phyloP scores from a whole-genome alignment of 2,888 invertebrate species.

The Frankliniella fusca region DNA sequence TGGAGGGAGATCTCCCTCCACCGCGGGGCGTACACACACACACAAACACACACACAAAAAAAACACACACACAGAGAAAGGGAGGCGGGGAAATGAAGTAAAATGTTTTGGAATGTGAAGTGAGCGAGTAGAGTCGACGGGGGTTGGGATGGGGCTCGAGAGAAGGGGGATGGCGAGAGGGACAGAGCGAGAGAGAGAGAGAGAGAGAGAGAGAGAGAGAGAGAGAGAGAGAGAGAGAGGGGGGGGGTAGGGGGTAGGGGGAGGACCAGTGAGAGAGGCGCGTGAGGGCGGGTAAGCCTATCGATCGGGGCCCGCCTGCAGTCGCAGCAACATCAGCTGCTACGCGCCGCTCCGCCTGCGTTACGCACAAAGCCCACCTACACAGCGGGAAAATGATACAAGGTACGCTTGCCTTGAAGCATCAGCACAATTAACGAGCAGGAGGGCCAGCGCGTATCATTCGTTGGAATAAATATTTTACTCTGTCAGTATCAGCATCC shows the following conservation, averaged over 20 bases:
- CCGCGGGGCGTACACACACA: too few species aligned
- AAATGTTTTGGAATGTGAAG: neutral
- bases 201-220: neutral
- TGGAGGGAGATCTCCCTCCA: neutral
- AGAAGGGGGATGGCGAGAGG: too few species aligned
- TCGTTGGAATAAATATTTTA: neutral
- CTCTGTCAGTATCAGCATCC: neutral
- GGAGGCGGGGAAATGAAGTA: neutral
- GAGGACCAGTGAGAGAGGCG: neutral
- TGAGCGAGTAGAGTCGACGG: neutral
- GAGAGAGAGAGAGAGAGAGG: neutral
- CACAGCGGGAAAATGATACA: neutral
- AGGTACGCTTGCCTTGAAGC: neutral
- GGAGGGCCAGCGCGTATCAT: too few species aligned
- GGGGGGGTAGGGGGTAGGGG: neutral
- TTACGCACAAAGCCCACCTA: neutral
- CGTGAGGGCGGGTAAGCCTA: conserved; percentile 27
- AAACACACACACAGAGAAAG: neutral
- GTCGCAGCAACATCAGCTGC: conserved; percentile 24
- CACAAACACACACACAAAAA: neutral
- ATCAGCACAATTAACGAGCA: too few species aligned
- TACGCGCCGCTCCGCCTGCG: neutral
- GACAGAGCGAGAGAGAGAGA: neutral
- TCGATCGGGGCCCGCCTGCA: neutral
- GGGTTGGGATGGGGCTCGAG: neutral